phyloP scores from a whole-genome alignment of 2,113 vertebrate species.

The Sander vitreus region DNA sequence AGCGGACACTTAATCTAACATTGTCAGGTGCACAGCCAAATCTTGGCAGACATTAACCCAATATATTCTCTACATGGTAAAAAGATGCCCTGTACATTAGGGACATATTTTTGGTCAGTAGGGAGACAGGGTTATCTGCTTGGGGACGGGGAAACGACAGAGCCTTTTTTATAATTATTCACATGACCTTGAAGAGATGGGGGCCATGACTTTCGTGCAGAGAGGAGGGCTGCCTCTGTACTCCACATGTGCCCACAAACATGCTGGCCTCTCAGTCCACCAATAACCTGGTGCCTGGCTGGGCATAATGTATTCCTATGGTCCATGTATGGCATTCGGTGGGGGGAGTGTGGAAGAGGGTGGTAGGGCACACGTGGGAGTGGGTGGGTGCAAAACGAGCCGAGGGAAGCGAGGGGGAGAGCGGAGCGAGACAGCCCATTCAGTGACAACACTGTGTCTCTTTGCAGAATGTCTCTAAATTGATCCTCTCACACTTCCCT shows the following conservation, averaged over 20 bases:
- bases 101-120: conserved; percentile 9
- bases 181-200: conserved; percentile 73
- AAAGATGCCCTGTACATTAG: background rate
- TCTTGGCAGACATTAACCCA: background rate
- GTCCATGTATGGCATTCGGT: conserved; percentile 61
- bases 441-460: conserved; percentile 59
- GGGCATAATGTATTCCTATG: conserved; percentile 45
- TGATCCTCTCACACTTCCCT: conserved; percentile 69
- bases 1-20: background rate
- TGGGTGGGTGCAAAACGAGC: conserved; percentile 72
- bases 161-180: conserved; percentile 45
- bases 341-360: conserved; percentile 11
- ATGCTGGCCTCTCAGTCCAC: conserved; percentile 27
- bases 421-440: conserved; percentile 42
- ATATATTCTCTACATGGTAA: background rate
- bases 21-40: conserved; percentile 9
- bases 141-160: conserved; percentile 33
- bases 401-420: conserved; percentile 37
- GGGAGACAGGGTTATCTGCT: conserved; percentile 8
- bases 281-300: conserved; percentile 56
- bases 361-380: conserved; percentile 63
- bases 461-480: conserved; percentile 62
- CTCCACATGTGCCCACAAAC: conserved; percentile 62
- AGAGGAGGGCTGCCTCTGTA: conserved; percentile 27
- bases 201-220: conserved; percentile 50